phyloP scores from a whole-genome alignment of 2,797 vertebrate species.

The Coluber constrictor region DNA sequence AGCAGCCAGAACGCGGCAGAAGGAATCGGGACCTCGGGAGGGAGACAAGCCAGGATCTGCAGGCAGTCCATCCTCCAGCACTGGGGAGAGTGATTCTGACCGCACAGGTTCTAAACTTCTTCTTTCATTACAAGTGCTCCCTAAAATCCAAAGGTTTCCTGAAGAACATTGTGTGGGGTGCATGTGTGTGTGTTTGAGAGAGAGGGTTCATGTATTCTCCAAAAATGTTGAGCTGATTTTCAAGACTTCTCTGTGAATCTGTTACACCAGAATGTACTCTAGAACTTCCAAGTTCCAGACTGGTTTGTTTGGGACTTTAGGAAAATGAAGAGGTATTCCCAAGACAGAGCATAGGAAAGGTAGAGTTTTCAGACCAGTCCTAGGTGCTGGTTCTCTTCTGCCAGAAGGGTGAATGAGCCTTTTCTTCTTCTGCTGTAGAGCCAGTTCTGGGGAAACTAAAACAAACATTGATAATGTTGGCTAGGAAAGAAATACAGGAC shows the following conservation, averaged over 20 bases:
- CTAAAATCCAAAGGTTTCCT: not conserved
- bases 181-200: too few relatives aligned
- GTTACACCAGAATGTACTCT: not conserved
- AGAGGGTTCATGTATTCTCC: not conserved
- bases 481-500: not conserved
- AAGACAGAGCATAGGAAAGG: not conserved
- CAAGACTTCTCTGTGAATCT: not conserved
- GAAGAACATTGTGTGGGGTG: not conserved
- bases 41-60: slow-evolving; percentile 73
- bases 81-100: slow-evolving; percentile 57
- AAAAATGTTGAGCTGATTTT: not conserved
- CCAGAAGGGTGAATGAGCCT: not conserved
- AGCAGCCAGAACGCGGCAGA: slow-evolving; percentile 86
- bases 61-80: slow-evolving; percentile 52
- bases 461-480: not conserved
- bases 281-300: not conserved
- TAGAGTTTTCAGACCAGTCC: not conserved
- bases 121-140: not conserved
- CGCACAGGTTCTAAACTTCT: slow-evolving; percentile 54
- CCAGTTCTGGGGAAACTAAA: not conserved
- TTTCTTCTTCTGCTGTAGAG: not conserved
- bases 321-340: not conserved
- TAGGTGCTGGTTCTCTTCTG: not conserved
- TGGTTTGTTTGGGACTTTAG: not conserved
- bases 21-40: slow-evolving; percentile 69